Conservation (phyloP, 2,888 invertebrate genomes). For the Bombylius discolor region DNA sequence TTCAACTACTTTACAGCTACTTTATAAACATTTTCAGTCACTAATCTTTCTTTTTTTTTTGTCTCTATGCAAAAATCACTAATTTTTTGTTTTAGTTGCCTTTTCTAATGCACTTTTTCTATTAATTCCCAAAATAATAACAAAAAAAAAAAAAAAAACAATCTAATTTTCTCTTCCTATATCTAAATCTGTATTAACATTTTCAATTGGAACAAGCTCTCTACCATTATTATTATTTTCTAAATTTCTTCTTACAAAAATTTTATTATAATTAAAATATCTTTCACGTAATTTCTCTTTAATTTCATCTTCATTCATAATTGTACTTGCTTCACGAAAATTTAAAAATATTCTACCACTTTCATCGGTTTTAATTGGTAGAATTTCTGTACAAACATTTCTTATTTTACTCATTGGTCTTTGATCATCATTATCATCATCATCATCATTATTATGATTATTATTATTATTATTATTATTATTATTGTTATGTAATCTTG, state of each 20-base stretch:
- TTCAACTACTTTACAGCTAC: too few relatives aligned
- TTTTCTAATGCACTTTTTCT: too few relatives aligned
- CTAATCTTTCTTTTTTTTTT: too few relatives aligned
- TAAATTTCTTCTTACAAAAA: slow-evolving; percentile 31
- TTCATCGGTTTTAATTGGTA: slow-evolving; percentile 36
- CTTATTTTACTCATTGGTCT: slow-evolving; percentile 28
- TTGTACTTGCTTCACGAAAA: slow-evolving; percentile 34
- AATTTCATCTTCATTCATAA: slow-evolving; percentile 36
- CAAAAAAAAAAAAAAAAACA: too few relatives aligned
- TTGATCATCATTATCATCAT: slow-evolving; percentile 27
- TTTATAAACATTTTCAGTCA: too few relatives aligned
- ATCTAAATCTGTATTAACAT: slow-evolving; percentile 1
- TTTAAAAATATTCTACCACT: slow-evolving; percentile 35
- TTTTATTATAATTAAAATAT: slow-evolving; percentile 32
- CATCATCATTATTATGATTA: slow-evolving; percentile 3
- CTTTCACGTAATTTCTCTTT: slow-evolving; percentile 32
- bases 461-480: not conserved
- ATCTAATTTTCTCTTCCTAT: not conserved
- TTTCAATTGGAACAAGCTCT: not conserved
- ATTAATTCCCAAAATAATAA: too few relatives aligned
- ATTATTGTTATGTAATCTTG: slow-evolving; percentile 16
- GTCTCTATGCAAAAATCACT: too few relatives aligned
- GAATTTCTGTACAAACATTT: slow-evolving; percentile 35
- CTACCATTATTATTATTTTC: slow-evolving; percentile 23
- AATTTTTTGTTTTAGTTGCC: too few relatives aligned